Base-by-base conservation (phyloP, 2,113 vertebrate genomes). In the Thermophis baileyi region DNA sequence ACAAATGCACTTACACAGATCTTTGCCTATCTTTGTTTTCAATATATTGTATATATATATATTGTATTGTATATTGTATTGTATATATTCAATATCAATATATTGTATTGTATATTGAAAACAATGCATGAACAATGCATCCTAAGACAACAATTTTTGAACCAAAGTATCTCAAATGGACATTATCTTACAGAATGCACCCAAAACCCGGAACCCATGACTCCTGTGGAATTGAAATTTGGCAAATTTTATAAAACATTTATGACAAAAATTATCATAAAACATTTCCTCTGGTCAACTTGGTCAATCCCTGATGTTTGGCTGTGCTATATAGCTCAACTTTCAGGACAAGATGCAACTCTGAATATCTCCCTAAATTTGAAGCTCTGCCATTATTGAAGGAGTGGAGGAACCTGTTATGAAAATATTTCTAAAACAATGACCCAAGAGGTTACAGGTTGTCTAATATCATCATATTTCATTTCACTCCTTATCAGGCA, bases 381-480 rank as follows among this genome's bases (percentile, higher is more conserved):
- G 30, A 69, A 69, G 57, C 63, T 69, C 30, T 69, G n/a, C 30
- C 63, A 69, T 69, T 69, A 69, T 35, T 69, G 30, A 35, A 69
- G 30, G 30, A 16, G 14, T 69, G 30, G 63, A 35, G 12, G 14
- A 69, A 69, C 14, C 30, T 69, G 12, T 35, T 35, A 69, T n/a
- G 30, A 69, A 69, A 69, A 69, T 69, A 35, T 69, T 69, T 69
- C 12, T 69, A n/a, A 69, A 69, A 69, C 63, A 69, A 69, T 69
- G 63, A 69, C 4, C 63, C 30, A 69, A 35, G 63, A n/a, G 63
- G 30, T 69, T 69, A 69, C 14, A 69, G 12, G 14, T 35, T 69
- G 63, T n/a, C 30, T 69, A 91, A 95, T 93, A 94, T 85, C 46
- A 90, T 24, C 55, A 93, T 7, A 12, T 93, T 95, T 85, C 90